A percentile compares a stretch with the other conserved stretches of the same genome.
These are phyloP conservation scores for Phrynosoma blainvillii DNA, from an alignment of 2,113 vertebrate species.

Conservation along the genomic window DNA sequence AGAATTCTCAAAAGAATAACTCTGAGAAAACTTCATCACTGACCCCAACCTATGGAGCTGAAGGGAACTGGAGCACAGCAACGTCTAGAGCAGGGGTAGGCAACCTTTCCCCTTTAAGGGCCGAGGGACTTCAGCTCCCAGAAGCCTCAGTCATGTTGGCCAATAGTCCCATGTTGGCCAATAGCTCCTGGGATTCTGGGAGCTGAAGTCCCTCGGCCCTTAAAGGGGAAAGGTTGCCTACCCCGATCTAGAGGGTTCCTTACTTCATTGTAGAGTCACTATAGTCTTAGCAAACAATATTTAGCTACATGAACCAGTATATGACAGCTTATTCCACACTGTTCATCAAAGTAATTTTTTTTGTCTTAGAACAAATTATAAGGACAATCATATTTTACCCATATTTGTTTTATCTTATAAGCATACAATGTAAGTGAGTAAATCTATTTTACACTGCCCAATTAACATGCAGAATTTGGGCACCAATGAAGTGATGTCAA, in stretches of 20 bases:
- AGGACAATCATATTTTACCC: neutral
- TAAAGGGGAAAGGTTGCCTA: no score
- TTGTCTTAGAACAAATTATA: neutral
- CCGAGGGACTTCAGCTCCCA: no score
- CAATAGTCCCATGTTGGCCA: no score
- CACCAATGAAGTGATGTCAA: conserved; percentile 11
- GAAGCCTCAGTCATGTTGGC: no score
- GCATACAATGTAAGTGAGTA: neutral
- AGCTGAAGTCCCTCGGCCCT: no score
- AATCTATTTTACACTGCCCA: neutral
- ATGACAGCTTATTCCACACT: neutral
- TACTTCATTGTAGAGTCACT: neutral
- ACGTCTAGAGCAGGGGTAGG: no score
- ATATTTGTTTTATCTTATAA: neutral
- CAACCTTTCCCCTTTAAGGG: no score
- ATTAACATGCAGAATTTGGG: neutral
- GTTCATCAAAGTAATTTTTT: neutral
- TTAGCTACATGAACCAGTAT: neutral
- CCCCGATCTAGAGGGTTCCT: no score
- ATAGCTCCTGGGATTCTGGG: no score
- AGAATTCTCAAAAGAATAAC: neutral
- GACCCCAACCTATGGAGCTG: neutral
- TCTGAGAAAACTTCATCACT: neutral
- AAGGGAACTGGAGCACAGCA: no score
- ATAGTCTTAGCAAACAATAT: neutral